Percentiles rank a stretch among this genome's conserved stretches.
phyloP scores from a whole-genome alignment of 2,113 vertebrate species.

The Atractosteus spatula region DNA sequence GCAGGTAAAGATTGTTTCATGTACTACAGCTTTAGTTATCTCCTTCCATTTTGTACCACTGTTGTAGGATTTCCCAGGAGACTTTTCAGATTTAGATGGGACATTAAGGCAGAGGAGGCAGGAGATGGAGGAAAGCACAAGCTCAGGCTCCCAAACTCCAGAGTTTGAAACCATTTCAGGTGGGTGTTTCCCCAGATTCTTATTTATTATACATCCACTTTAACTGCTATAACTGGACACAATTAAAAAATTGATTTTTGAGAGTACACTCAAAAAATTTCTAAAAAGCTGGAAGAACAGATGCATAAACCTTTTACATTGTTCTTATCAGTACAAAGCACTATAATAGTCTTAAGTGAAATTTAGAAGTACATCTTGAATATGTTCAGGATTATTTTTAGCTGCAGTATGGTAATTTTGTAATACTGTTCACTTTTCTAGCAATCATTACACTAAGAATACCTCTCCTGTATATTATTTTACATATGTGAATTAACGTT shows the following conservation, averaged over 20 bases:
- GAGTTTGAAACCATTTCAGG: slow-evolving; percentile 80
- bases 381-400: no score
- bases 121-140: slow-evolving; percentile 83
- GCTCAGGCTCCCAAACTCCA: slow-evolving; percentile 83
- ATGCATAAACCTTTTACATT: no score
- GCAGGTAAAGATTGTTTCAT: no score
- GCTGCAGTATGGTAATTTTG: neutral
- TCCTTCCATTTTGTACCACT: neutral
- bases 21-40: neutral
- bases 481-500: slow-evolving; percentile 21
- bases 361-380: no score
- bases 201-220: neutral
- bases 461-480: neutral
- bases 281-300: no score
- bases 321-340: no score
- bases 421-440: neutral
- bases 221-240: no score
- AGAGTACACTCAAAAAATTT: no score
- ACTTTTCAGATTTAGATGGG: slow-evolving; percentile 77
- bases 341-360: no score
- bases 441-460: neutral
- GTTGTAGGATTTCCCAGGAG: slow-evolving; percentile 73
- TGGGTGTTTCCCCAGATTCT: slow-evolving; percentile 40
- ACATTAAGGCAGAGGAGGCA: slow-evolving; percentile 63
- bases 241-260: no score